Conservation (phyloP, 2,888 invertebrate genomes). For the Physocephala rufipes region DNA sequence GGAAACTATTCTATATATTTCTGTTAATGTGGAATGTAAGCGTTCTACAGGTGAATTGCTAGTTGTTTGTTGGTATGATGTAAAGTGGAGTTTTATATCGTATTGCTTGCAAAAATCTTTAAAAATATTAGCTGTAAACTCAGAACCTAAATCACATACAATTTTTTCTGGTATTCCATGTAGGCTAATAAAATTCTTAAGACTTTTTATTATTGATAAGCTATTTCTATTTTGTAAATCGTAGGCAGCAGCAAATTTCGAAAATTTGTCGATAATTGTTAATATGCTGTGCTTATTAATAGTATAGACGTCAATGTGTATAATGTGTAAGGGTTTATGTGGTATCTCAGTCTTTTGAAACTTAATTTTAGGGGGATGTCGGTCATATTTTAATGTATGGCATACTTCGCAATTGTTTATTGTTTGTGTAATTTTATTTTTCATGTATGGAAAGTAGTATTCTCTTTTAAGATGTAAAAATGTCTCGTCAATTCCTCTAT, state of each 20-base stretch:
- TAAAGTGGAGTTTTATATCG: conserved; percentile 35
- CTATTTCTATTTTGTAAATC: conserved; percentile 34
- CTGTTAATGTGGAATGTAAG: conserved; percentile 34
- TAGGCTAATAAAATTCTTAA: conserved; percentile 33
- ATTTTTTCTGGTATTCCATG: conserved; percentile 38
- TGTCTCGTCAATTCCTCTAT: too few species aligned
- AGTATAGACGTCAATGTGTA: conserved; percentile 42
- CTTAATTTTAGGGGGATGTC: conserved; percentile 41
- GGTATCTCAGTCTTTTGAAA: conserved; percentile 43
- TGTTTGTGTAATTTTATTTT: conserved; percentile 43
- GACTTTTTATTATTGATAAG: conserved; percentile 32
- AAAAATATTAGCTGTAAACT: conserved; percentile 41
- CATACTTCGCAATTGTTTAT: conserved; percentile 46
- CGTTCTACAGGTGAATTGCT: conserved; percentile 38
- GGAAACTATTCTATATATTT: conserved; percentile 35
- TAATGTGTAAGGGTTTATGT: conserved; percentile 39
- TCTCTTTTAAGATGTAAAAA: too few species aligned
- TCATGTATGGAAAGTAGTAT: conserved; percentile 44
- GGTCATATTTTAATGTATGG: conserved; percentile 41
- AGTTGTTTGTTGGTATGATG: conserved; percentile 37
- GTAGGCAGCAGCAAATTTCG: conserved; percentile 26
- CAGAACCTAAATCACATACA: too few species aligned
- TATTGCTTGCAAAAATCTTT: conserved; percentile 40
- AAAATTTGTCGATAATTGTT: conserved; percentile 38
- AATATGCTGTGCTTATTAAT: conserved; percentile 40